Base-by-base conservation (phyloP, 2,888 invertebrate species). In the Zygaena filipendulae region DNA sequence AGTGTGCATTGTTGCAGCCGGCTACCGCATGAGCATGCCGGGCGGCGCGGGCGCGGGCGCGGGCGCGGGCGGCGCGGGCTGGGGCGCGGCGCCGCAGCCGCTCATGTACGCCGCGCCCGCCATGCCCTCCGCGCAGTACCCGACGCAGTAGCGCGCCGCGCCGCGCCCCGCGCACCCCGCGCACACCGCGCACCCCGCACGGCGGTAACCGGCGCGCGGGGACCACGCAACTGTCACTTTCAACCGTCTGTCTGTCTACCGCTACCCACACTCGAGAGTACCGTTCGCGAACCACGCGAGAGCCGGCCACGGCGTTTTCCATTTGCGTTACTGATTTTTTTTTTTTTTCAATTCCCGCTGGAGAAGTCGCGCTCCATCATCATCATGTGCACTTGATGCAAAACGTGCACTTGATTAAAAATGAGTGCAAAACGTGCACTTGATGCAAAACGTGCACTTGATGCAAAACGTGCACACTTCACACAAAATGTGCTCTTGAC, bases 41-140 rank as follows among this genome's bases (percentile, higher is more conserved):
- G 83, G 82, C 44, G 82, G 79, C 50, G 83, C 67, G 52, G 55
- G 58, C 34, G 57, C 52, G 26, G 57, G 74, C 33, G 82, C 82
- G 31, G 71, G 77, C 34, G 50, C 47, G 36, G 58, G 55, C 39
- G 57, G 52, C 40, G 75, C 75, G 20, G 70, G 72, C 37, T 70
- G 82, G 55, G 79, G 80, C 44, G 84, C 83, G 43, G 81, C 79
- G 47, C 82, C 85, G 60, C 77, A 84, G 66, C 83, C 83, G 52
- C 81, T 85, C 42, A 85, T 88, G 87, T 88, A 88, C 59, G 83
- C 87, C 64, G n/a, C n/a, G n/a, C 88, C 91, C 83, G 89, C 88
- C 60, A 89, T 92, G 82, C 92, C 91, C 64, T 91, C 89, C 52
- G 71, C 70, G 55, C 88, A 91, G 82, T 92, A 91, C 81, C 91